Evolutionary conservation across 2,113 vertebrate species (phyloP).

Genomic region (Holacanthus passer): DNA sequence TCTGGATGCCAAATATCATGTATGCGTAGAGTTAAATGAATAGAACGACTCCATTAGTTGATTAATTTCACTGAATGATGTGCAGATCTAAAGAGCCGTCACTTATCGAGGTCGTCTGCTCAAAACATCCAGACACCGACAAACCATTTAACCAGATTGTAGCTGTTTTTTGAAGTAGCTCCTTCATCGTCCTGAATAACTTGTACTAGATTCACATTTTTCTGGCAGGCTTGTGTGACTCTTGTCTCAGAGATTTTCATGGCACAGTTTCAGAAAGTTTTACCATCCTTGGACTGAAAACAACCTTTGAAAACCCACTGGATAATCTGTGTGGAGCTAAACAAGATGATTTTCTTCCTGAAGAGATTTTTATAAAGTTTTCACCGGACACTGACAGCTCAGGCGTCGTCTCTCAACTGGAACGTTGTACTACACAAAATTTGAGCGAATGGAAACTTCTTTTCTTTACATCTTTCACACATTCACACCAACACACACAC

Average conservation of each 20-base stretch:
- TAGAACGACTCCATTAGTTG: neutral
- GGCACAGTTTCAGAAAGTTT: conserved; percentile 1
- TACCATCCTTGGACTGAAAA: conserved; percentile 2
- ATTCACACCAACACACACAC: conserved; percentile 7
- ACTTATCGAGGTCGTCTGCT: neutral
- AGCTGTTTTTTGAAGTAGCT: neutral
- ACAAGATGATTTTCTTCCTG: conserved; percentile 22
- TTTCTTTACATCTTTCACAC: conserved; percentile 12
- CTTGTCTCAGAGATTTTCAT: neutral
- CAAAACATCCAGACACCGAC: neutral
- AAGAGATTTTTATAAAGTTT: conserved; percentile 31
- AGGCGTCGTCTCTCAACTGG: neutral
- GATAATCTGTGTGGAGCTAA: neutral
- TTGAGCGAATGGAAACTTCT: conserved; percentile 29
- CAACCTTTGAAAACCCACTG: neutral
- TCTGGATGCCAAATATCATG: neutral
- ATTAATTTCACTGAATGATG: neutral
- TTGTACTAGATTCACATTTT: neutral
- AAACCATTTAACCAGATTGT: no score
- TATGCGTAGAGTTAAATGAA: neutral
- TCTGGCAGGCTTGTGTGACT: neutral
- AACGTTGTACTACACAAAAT: neutral
- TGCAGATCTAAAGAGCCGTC: neutral
- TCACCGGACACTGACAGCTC: neutral
- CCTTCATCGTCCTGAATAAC: neutral